Conservation (phyloP, 2,888 invertebrate species). For the Polydrusus cervinus region DNA sequence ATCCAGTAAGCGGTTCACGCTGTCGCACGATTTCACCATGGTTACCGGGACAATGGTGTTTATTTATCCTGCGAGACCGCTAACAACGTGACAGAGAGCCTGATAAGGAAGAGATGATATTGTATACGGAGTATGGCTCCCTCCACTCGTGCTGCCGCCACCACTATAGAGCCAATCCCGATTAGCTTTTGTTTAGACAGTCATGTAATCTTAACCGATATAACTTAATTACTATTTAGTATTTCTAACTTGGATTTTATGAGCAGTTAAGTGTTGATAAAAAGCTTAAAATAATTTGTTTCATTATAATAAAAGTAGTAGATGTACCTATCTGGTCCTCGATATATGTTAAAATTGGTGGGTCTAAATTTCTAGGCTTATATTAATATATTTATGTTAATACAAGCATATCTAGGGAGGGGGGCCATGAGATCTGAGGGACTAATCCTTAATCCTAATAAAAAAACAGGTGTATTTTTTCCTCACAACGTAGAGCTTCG, state of each 20-base stretch:
- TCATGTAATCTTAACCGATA: slow-evolving; percentile 50
- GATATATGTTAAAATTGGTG: no score
- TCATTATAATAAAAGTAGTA: not conserved
- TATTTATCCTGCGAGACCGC: slow-evolving; percentile 73
- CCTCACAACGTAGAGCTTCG: no score
- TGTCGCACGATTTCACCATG: slow-evolving; percentile 72
- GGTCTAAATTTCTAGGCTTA: no score
- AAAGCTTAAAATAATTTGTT: not conserved
- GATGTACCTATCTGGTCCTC: no score
- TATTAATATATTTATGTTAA: no score
- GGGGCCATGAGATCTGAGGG: no score
- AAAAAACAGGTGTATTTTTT: no score
- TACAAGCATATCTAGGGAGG: no score
- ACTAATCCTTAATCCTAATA: no score
- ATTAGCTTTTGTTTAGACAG: slow-evolving; percentile 64
- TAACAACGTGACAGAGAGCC: slow-evolving; percentile 72
- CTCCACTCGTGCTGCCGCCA: slow-evolving; percentile 31
- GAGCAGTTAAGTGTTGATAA: not conserved
- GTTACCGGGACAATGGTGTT: slow-evolving; percentile 73
- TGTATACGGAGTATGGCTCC: slow-evolving; percentile 26
- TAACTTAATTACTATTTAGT: not conserved
- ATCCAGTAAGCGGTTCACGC: slow-evolving; percentile 62
- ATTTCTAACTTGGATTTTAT: not conserved
- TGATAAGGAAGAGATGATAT: slow-evolving; percentile 69
- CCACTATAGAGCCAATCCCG: slow-evolving; percentile 57